Base-by-base conservation (phyloP, 1,140 invertebrate genomes). In the Oreohelix idahoensis region DNA sequence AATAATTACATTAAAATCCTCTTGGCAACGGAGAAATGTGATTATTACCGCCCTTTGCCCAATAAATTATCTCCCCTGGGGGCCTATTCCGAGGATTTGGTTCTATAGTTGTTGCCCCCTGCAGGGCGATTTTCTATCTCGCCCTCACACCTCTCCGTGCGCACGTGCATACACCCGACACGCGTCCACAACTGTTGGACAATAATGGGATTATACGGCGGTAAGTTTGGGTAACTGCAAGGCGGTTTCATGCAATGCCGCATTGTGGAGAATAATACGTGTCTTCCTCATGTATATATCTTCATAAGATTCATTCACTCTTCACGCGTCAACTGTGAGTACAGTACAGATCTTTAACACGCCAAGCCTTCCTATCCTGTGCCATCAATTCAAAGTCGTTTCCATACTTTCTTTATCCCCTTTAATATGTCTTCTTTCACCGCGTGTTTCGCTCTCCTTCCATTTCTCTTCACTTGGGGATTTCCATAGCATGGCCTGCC, bases 1-100 rank as follows among this genome's bases (percentile, higher is more conserved):
- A 42, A 73, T 73, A 73, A 73, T 73, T 45, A 76, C 38, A 76
- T 76, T 76, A 45, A 76, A 76, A 76, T 76, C 74, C 74, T 49
- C 45, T 76, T 51, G 74, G 42, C 74, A 39, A 23, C n/a, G 10
- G 20, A n/a, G 42, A 51, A 42, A 76, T 76, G 42, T 76, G 74
- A 2, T 76, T 45, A 76, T 76, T 76, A 76, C 74, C 74, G 74
- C 42, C 74, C 71, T 45, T 76, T 45, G 74, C n/a, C 45, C 74
- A 51, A 76, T 76, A 42, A 76, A 51, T 45, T 51, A 35, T 29
- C 74, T 51, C 39, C 74, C 39, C 29, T 49, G n/a, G 39, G 45
- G 74, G 45, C 42, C 42, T n/a, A 53, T 45, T 76, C 29, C 53
- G 42, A n/a, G 49, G 45, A 76, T 51, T 53, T n/a, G 29, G 26